Conservation (phyloP, 2,888 invertebrate genomes). For the Aspidiotus rigidus region DNA sequence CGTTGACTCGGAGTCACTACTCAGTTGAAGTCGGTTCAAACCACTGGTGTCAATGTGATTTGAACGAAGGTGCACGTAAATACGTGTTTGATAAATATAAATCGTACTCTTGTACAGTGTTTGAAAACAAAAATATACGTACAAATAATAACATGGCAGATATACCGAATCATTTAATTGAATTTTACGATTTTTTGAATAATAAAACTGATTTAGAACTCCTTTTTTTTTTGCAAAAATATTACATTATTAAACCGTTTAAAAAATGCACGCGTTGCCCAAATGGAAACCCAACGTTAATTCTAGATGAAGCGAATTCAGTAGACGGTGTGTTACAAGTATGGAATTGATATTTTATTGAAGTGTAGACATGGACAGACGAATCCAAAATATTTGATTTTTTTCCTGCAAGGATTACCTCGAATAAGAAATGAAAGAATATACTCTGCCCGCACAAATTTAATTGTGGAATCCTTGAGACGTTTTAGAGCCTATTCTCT, state of each 20-base stretch:
- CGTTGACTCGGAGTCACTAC: no score
- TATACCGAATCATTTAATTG: neutral
- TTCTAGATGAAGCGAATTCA: neutral
- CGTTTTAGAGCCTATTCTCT: no score
- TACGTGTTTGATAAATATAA: no score
- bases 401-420: neutral
- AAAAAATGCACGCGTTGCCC: neutral
- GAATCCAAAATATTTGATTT: neutral
- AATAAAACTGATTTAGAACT: neutral
- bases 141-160: no score
- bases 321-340: neutral
- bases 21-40: no score
- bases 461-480: no score
- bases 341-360: neutral
- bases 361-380: neutral
- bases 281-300: neutral
- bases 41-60: no score
- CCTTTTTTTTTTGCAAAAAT: neutral
- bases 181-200: neutral
- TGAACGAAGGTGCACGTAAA: no score
- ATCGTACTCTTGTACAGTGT: no score
- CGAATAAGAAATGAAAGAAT: neutral
- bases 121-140: neutral
- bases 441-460: no score
- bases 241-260: neutral